These are phyloP conservation scores for Pecten maximus DNA, from an alignment of 2,888 invertebrate genomes.

Conservation along the genomic window DNA sequence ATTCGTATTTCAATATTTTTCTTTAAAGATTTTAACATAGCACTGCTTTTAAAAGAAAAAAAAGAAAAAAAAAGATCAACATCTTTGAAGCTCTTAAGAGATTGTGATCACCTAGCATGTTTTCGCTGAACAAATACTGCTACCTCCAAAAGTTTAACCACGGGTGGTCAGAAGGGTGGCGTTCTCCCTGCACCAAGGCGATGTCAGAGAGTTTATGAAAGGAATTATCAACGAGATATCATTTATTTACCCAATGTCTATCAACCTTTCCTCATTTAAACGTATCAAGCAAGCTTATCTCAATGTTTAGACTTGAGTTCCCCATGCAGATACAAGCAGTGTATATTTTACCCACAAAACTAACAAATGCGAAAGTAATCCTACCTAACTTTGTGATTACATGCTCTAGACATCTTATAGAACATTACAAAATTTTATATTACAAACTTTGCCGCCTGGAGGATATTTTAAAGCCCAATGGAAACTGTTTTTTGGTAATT, in stretches of 20 bases:
- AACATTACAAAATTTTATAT: background rate
- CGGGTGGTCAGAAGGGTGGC: background rate
- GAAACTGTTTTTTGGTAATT: no score
- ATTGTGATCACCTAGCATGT: background rate
- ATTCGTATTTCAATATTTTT: background rate
- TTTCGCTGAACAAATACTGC: background rate
- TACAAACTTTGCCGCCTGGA: no score
- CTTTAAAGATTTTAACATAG: background rate
- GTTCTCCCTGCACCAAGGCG: background rate
- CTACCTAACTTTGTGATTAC: background rate
- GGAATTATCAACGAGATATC: background rate
- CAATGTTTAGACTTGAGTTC: background rate
- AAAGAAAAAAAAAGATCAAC: no score
- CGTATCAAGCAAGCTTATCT: background rate
- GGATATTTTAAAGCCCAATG: no score
- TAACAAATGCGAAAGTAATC: background rate
- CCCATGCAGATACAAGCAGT: background rate
- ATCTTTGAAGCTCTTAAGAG: background rate
- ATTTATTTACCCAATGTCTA: background rate
- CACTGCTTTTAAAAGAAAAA: background rate
- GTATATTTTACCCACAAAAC: background rate
- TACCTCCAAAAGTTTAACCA: background rate
- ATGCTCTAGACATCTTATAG: background rate
- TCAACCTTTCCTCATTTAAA: background rate
- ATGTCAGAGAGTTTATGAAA: background rate